Evolutionary conservation across 2,797 vertebrate species (phyloP).

Genomic region (Steatocranus sp.): DNA sequence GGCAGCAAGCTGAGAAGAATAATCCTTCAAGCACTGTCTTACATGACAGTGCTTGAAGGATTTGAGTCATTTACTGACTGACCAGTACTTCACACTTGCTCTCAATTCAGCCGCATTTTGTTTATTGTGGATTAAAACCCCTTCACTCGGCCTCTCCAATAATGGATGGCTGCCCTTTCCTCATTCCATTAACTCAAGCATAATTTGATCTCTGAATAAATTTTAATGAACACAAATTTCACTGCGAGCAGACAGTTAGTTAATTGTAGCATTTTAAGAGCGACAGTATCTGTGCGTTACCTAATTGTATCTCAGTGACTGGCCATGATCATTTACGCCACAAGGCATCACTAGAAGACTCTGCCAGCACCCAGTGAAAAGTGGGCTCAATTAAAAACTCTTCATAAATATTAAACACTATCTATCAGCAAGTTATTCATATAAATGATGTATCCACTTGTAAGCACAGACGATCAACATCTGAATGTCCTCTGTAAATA

Average conservation of each 20-base stretch:
- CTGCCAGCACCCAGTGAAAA: slow-evolving; percentile 44
- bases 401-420: slow-evolving; percentile 69
- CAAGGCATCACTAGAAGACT: slow-evolving; percentile 13
- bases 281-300: slow-evolving; percentile 10
- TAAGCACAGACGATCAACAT: slow-evolving; percentile 62
- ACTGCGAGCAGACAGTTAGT: slow-evolving; percentile 2
- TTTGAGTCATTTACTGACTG: background rate
- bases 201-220: slow-evolving; percentile 13
- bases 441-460: slow-evolving; percentile 67
- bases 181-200: background rate
- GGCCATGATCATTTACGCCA: slow-evolving; percentile 36
- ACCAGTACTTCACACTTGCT: background rate
- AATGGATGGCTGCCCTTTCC: slow-evolving; percentile 7
- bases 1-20: background rate
- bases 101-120: background rate
- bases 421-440: slow-evolving; percentile 63
- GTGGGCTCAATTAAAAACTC: slow-evolving; percentile 64
- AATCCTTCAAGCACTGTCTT: background rate
- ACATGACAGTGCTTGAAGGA: background rate
- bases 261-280: slow-evolving; percentile 4
- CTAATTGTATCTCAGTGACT: slow-evolving; percentile 16
- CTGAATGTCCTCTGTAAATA: slow-evolving; percentile 69
- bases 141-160: background rate
- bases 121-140: background rate
- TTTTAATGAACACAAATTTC: slow-evolving; percentile 9